Base-by-base conservation (phyloP, 2,888 invertebrate genomes). In the Patella depressa region DNA sequence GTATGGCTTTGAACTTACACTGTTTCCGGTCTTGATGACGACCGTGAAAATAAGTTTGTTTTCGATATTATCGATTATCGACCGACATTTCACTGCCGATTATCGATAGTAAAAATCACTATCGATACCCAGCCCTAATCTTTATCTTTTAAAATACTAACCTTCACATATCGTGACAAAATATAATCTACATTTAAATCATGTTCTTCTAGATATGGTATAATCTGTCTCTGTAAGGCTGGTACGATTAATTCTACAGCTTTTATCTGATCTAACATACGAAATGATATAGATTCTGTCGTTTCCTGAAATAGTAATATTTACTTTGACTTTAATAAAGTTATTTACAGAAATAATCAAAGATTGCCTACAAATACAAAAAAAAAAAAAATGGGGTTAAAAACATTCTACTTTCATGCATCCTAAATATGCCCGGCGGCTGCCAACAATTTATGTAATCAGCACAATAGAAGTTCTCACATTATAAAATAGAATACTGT, bases 231-330 rank as follows among this genome's bases (percentile, higher is more conserved):
- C 57, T 86, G 83, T 72, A 91, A 80, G 1, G 87, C 85, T 17
- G 79, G 79, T 24, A 81, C 81, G n/a, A 91, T 87, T 80, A 89
- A 78, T 73, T 90, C 88, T 24, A 88, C 83, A 34, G 88, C 89
- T 59, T 86, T 85, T 69, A 90, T 88, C 74, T 86, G 85, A 83
- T 91, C 90, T 78, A 91, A 78, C 90, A 91, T 90, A 15, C 90
- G 84, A 78, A 88, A 91, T 5, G 87, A 85, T 29, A 91, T 81
- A 11, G 88, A 86, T 81, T 89, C 90, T 53, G 83, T 88, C 7
- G 88, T 89, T 79, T 91, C 90, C 89, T 90, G 82, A 2, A 78
- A 79, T 5, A 45, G 72, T 24, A 53, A 17, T 4, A 34, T 53
- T 24, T n/a, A 72, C 45, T 17, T n/a, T 17, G 19, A 45, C 29